Conservation (phyloP, 2,113 vertebrate genomes). For the Polyodon spathula region DNA sequence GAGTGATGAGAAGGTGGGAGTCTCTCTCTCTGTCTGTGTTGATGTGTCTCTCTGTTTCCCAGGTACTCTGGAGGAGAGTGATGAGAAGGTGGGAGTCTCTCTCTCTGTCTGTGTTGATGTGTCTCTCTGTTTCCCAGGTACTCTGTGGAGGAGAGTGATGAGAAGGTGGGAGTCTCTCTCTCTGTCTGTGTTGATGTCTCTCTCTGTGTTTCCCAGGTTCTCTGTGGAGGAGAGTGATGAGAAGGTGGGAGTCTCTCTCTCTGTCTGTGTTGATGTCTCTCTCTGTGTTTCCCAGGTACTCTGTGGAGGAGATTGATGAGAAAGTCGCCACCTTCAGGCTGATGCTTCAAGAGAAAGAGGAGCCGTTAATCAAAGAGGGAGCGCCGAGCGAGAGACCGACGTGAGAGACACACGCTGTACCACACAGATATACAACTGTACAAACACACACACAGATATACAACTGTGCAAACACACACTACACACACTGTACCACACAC, state of each 20-base stretch:
- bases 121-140: slow-evolving; percentile 5
- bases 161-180: too few relatives aligned
- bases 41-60: not conserved
- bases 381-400: slow-evolving; percentile 22
- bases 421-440: too few relatives aligned
- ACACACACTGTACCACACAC: too few relatives aligned
- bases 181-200: slow-evolving; percentile 1
- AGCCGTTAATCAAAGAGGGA: slow-evolving; percentile 46
- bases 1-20: too few relatives aligned
- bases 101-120: slow-evolving; percentile 11
- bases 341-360: slow-evolving; percentile 56
- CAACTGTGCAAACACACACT: too few relatives aligned
- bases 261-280: too few relatives aligned
- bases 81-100: not conserved
- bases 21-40: not conserved
- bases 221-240: too few relatives aligned
- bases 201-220: slow-evolving; percentile 6
- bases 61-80: too few relatives aligned
- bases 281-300: not conserved
- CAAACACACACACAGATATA: not conserved
- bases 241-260: too few relatives aligned
- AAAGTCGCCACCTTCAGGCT: slow-evolving; percentile 56
- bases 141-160: too few relatives aligned
- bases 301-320: not conserved
- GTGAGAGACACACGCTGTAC: too few relatives aligned